Conservation (phyloP, 2,888 invertebrate species). For the Cacoxenus indagator region DNA sequence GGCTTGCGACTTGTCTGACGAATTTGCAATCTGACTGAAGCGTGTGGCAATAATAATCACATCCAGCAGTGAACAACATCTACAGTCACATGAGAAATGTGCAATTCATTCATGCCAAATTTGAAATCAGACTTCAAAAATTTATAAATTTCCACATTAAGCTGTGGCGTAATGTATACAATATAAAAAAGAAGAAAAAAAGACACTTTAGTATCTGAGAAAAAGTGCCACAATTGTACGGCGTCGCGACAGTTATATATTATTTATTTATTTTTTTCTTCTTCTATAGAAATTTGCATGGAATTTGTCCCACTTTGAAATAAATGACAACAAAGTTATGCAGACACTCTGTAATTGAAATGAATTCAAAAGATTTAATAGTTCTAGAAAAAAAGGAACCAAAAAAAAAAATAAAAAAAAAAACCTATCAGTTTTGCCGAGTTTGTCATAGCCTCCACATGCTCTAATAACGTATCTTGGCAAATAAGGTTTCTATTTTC, state of each 20-base stretch:
- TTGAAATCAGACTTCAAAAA: neutral
- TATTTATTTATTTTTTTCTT: constrained; percentile 51
- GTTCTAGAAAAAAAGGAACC: too few species aligned
- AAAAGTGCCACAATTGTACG: constrained; percentile 20
- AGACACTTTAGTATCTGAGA: neutral
- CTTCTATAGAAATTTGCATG: constrained; percentile 46
- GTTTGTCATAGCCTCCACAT: neutral
- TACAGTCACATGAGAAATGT: neutral
- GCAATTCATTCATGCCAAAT: neutral
- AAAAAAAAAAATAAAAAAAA: too few species aligned
- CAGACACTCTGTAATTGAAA: constrained; percentile 35
- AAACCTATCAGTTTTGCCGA: neutral
- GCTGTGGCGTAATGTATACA: constrained; percentile 7
- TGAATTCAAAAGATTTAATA: neutral
- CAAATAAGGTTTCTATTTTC: too few species aligned
- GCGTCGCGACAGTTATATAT: constrained; percentile 52
- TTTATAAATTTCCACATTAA: neutral
- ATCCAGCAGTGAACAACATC: neutral
- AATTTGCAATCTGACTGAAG: constrained; percentile 7
- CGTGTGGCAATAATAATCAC: neutral
- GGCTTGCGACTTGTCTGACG: constrained; percentile 30
- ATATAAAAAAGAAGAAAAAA: constrained; percentile 5
- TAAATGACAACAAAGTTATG: constrained; percentile 35
- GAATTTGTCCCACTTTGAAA: constrained; percentile 59
- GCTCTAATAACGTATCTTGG: too few species aligned